Evolutionary conservation across 2,797 vertebrate species (phyloP), one percentile per base, ranked within the genome.

Genomic region (Paguma larvata): DNA sequence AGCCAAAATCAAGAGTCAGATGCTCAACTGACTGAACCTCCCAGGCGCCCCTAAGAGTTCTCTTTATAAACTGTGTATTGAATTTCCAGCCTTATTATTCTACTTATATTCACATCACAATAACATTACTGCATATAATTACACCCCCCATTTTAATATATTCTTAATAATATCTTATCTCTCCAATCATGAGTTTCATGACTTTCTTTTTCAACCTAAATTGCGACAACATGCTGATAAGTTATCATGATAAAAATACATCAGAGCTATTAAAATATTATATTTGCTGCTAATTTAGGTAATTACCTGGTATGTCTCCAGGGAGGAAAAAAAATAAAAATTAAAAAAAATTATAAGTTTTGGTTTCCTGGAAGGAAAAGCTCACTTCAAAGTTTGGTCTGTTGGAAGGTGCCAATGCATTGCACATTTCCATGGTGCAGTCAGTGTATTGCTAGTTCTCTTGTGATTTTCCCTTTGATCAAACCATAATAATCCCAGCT

Each of bases 221-320:
- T 97, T 92, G 85, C 19, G 97, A 94, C 63, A 73, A 6, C 30
- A 59, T 3, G 0, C 27, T 97, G 41, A 95, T 90, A 96, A 92
- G 27, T 53, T 85, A 59, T 79, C 0, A 0, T 82, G 73, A 91
- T 27, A 77, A 96, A 97, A 80, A 98, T 27, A 62, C 9, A 89
- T 82, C 72, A 95, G 27, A 80, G 6, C 67, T 95, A 91, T 82
- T 86, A 84, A 88, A 98, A 97, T 92, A 88, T 19, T 89, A 78
- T 16, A 96, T 97, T 92, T 93, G 78, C 32, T 98, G 73, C 62
- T 53, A 87, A 96, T 96, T 97, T 68, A 0, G 87, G n/a, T 97
- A 95, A 97, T 98, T 96, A 95, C 32, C 73, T 92, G 34, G 90
- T 95, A 97, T n/a, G 53, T 80, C 75, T 94, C 86, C 77, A 98